Evolutionary conservation across 2,888 invertebrate species (phyloP).

Genomic region (Aplocera efformata): DNA sequence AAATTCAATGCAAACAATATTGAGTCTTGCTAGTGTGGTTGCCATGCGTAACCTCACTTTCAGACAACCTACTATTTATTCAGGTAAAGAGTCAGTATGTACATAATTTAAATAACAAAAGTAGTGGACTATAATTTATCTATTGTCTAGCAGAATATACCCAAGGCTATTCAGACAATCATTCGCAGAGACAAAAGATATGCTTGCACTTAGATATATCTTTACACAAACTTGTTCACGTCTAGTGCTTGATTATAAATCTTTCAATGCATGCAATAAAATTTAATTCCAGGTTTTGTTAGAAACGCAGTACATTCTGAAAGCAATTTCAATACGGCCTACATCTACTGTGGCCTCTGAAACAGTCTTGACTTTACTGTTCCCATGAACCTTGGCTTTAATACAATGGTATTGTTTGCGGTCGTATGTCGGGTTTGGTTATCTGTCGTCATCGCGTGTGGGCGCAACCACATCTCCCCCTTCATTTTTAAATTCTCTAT

Average conservation of each 20-base stretch:
- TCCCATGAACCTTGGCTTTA: slow-evolving; percentile 22
- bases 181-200: too few relatives aligned
- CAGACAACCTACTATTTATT: neutral
- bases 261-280: too few relatives aligned
- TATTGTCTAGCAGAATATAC: too few relatives aligned
- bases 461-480: slow-evolving; percentile 39
- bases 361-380: neutral
- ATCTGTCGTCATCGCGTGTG: slow-evolving; percentile 46
- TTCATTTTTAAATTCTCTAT: slow-evolving; percentile 10
- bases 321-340: neutral
- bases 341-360: neutral
- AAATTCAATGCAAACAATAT: neutral
- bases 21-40: neutral
- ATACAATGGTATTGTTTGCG: slow-evolving; percentile 17
- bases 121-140: too few relatives aligned
- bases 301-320: too few relatives aligned
- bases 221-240: too few relatives aligned
- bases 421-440: slow-evolving; percentile 14
- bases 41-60: slow-evolving; percentile 1
- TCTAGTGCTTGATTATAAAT: too few relatives aligned
- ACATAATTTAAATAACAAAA: too few relatives aligned
- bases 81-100: too few relatives aligned
- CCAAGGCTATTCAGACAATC: too few relatives aligned
- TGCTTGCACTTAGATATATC: too few relatives aligned
- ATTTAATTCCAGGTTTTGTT: too few relatives aligned